phyloP scores from a whole-genome alignment of 2,888 invertebrate genomes.

The Acanthosepion lycidas region DNA sequence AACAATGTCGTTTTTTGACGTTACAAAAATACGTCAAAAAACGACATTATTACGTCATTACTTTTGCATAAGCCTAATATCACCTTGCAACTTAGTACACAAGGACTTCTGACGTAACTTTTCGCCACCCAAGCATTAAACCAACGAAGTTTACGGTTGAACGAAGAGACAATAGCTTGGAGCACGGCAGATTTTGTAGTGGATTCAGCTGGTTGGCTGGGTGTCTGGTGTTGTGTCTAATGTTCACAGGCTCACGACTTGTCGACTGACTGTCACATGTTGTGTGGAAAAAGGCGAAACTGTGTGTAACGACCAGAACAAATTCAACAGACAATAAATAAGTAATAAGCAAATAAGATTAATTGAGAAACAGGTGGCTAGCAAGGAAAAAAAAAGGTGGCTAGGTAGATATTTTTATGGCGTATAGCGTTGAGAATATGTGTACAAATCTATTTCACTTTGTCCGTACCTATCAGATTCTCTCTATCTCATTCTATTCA shows the following conservation, averaged over 20 bases:
- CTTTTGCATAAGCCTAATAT: no score
- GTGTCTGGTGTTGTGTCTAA: neutral
- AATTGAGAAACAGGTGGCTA: neutral
- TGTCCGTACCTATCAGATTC: no score
- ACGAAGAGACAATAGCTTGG: no score
- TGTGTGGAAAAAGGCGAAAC: neutral
- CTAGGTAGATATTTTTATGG: no score
- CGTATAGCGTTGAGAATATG: neutral
- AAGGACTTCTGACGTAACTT: neutral
- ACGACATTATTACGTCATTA: no score
- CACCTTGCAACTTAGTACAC: neutral
- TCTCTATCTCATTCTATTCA: no score
- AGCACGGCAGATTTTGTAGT: neutral
- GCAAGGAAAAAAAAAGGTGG: neutral
- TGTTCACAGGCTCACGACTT: neutral
- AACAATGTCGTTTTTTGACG: no score
- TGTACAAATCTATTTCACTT: no score
- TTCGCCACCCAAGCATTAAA: neutral
- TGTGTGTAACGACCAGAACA: neutral
- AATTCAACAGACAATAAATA: neutral
- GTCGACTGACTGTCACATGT: neutral
- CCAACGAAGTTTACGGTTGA: no score
- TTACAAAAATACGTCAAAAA: no score
- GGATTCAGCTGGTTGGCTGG: neutral
- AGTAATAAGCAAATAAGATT: neutral